A percentile compares a stretch with the other conserved stretches of the same genome.
phyloP scores from a whole-genome alignment of 2,113 vertebrate species.

The Conger conger region DNA sequence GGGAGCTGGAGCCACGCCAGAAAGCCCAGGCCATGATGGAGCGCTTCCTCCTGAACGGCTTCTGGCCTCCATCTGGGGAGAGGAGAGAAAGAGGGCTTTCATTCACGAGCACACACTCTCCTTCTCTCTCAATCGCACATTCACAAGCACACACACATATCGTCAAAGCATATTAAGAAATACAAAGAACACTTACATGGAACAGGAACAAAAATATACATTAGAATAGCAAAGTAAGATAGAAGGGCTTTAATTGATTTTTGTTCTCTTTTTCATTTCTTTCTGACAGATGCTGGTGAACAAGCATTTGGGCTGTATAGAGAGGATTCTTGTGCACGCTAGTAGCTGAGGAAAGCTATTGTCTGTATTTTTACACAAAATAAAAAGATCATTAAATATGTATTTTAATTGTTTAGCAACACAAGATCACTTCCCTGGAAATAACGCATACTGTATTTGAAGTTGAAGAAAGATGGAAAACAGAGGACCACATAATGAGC shows the following conservation, averaged over 20 bases:
- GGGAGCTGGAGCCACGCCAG: constrained; percentile 82
- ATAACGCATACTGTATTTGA: no score
- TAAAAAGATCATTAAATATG: no score
- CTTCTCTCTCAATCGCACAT: background rate
- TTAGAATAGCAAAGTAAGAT: no score
- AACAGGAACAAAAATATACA: no score
- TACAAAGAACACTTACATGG: no score
- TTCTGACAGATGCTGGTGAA: background rate
- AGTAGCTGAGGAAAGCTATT: no score
- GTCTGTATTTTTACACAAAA: background rate
- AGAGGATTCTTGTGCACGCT: background rate
- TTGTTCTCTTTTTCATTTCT: no score
- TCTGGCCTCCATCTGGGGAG: constrained; percentile 76
- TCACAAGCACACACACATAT: no score
- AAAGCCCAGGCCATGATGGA: constrained; percentile 95
- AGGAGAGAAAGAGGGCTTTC: background rate
- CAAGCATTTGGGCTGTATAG: background rate
- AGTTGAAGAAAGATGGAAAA: background rate
- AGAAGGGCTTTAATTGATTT: no score
- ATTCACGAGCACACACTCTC: background rate
- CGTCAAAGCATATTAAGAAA: no score
- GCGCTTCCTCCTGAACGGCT: constrained; percentile 83
- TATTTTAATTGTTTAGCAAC: no score
- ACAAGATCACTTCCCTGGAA: no score
- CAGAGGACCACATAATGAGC: background rate